Conservation (phyloP, 2,888 invertebrate genomes). For the Merodon equestris region DNA sequence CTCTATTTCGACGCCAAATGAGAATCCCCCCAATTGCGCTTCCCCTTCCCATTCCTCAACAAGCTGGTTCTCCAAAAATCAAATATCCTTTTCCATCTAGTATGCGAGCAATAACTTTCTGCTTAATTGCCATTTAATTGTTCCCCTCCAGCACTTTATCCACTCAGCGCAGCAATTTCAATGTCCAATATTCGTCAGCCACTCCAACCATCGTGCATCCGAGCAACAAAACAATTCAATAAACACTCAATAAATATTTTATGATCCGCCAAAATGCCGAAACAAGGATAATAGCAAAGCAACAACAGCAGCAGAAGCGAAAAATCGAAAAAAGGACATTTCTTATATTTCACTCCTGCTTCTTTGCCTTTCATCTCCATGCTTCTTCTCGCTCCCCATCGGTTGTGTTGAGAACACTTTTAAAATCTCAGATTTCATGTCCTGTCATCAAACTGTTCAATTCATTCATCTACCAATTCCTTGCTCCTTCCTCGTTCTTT, state of each 20-base stretch:
- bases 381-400: too few species aligned
- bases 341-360: not conserved
- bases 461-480: slow-evolving; percentile 59
- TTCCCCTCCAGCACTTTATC: slow-evolving; percentile 20
- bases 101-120: slow-evolving; percentile 47
- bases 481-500: slow-evolving; percentile 3
- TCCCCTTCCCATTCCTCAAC: not conserved
- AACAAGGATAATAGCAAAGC: slow-evolving; percentile 35
- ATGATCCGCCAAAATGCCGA: slow-evolving; percentile 69
- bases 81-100: slow-evolving; percentile 29
- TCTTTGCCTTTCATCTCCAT: too few species aligned
- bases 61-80: slow-evolving; percentile 27
- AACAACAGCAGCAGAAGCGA: slow-evolving; percentile 14
- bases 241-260: slow-evolving; percentile 79
- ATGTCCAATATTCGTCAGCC: slow-evolving; percentile 6
- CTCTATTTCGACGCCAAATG: too few species aligned
- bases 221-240: slow-evolving; percentile 73
- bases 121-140: slow-evolving; percentile 63
- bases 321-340: slow-evolving; percentile 42
- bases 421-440: slow-evolving; percentile 42
- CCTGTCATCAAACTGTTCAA: slow-evolving; percentile 61
- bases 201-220: slow-evolving; percentile 1
- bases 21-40: too few species aligned
- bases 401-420: slow-evolving; percentile 24
- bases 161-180: slow-evolving; percentile 24